Base-by-base conservation (phyloP, 2,888 invertebrate genomes). In the Lasius fuliginosus region DNA sequence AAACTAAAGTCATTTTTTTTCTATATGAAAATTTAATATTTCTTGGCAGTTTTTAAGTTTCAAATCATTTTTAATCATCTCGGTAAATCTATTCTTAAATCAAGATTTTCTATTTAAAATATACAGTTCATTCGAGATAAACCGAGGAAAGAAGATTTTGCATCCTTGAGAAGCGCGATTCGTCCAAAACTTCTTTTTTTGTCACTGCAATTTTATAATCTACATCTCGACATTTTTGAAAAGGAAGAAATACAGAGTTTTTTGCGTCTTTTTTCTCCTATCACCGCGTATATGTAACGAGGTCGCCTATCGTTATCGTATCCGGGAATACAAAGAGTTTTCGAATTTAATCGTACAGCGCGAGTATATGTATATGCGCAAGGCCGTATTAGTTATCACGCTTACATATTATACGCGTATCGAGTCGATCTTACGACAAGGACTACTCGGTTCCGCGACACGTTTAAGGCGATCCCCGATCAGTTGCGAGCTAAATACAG, bases 311-410 rank as follows among this genome's bases (percentile, higher is more conserved):
- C 86, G 85, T 91, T 86, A 87, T 89, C 89, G 73, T 53, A 62
- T 69, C 81, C 88, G 85, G 23, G 23, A 23, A 23, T 89, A 82
- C 86, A 87, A 89, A 89, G 87, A 92, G 91, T 91, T 90, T 90
- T 91, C 90, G 90, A 87, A 91, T 89, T 92, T 90, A 92, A 92
- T 92, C 89, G 89, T 86, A 69, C 62, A 40, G 83, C 89, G 88
- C 86, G 89, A 92, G n/a, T 53, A 88, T 89, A 90, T 36, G 4
- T 33, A 23, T 23, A 23, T 86, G 89, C 71, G 77, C 92, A 92
- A 92, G 92, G 92, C 90, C 91, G 85, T 82, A 77, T 87, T 89
- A 86, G 90, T 92, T 92, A 92, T 91, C 90, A 86, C 89, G 87
- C 86, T 87, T 76, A 87, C 79, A 84, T 85, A 91, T 91, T 85